Base-by-base conservation (phyloP, 2,888 invertebrate genomes). In the Muschampia plurimacula region DNA sequence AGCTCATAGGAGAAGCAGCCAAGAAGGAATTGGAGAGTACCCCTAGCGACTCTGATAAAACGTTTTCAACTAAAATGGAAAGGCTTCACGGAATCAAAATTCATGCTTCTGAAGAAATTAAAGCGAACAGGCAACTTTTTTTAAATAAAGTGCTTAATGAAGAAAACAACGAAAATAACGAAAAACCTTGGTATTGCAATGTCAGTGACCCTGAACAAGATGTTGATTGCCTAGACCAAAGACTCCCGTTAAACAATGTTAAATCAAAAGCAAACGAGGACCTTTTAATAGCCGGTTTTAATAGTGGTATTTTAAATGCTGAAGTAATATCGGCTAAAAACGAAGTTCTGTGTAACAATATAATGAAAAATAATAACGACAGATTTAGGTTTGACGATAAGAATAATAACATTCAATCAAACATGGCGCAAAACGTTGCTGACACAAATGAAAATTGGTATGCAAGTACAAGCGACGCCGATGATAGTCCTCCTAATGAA, bases 361-460 rank as follows among this genome's bases (percentile, higher is more conserved):
- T 92, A 64, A 75, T 89, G 69, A 88, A 85, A 76, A 87, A 84
- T 74, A 85, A 85, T 72, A 87, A 87, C 87, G 80, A 92, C 80
- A 78, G 83, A 76, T 88, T 87, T 66, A 83, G 82, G 69, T 88
- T 86, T 74, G 89, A 89, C 80, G 87, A 88, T 72, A 89, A 88
- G 74, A 89, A 93, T 87, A 87, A 92, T 85, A 83, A 95, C 60
- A 81, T 82, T 66, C 85, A 89, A 70, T 77, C 82, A 15, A 84
- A 81, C 75, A 75, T 94, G 72, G 84, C 79, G 55, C 86, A 87
- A 77, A 84, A 86, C 80, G 78, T 80, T 81, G 78, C 79, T 69
- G 96, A 96, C 78, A 92, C 95, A 6, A 96, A 95, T 80, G 97
- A 97, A 80, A 97, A 97, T 86, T 97, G 97, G 97, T 97, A 97